Conservation (phyloP, 1,140 invertebrate genomes). For the Spodoptera litura region DNA sequence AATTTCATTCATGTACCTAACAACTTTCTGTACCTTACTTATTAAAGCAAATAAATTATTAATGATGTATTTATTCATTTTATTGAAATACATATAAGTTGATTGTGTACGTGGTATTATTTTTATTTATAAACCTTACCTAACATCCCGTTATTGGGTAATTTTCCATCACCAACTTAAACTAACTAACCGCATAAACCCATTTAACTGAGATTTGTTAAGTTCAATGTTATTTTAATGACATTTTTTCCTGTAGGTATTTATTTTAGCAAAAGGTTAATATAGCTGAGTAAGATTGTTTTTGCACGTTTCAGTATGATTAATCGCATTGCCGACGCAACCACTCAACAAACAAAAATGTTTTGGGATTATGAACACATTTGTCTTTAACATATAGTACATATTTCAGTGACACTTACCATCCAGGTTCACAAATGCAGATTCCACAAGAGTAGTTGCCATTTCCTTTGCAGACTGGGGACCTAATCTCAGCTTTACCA, state of each 20-base stretch:
- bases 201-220: slow-evolving; percentile 25
- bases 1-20: no score
- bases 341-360: not conserved
- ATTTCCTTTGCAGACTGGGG: slow-evolving; percentile 81
- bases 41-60: no score
- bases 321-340: not conserved
- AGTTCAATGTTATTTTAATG: slow-evolving; percentile 34
- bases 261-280: slow-evolving; percentile 27
- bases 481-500: slow-evolving; percentile 77
- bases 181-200: not conserved
- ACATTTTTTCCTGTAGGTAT: slow-evolving; percentile 29
- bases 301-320: slow-evolving; percentile 12
- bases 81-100: no score
- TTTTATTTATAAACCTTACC: not conserved
- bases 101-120: no score
- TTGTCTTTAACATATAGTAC: not conserved
- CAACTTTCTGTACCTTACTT: no score
- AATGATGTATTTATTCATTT: no score
- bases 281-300: slow-evolving; percentile 9
- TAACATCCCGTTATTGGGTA: not conserved
- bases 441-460: slow-evolving; percentile 90
- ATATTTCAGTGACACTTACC: slow-evolving; percentile 80
- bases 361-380: not conserved
- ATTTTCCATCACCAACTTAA: not conserved
- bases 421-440: slow-evolving; percentile 89